Evolutionary conservation across 2,888 invertebrate species (phyloP).

Genomic region (Coenonympha arcania): DNA sequence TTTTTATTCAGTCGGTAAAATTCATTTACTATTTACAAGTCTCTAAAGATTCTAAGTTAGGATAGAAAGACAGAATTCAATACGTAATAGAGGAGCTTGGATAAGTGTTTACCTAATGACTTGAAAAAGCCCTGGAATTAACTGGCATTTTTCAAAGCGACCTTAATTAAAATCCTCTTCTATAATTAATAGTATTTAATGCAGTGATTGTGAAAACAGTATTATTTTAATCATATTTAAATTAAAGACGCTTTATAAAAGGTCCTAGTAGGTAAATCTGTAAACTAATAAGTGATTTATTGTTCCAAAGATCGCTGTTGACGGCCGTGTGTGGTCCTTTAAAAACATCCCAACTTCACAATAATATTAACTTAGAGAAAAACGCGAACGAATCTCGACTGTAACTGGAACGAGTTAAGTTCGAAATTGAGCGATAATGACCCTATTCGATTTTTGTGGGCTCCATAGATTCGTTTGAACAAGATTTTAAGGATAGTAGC

Average conservation of each 20-base stretch:
- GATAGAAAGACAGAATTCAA: too few species aligned
- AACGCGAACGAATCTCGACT: conserved; percentile 35
- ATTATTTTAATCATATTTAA: conserved; percentile 30
- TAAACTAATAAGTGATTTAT: conserved; percentile 70
- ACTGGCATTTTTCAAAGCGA: too few species aligned
- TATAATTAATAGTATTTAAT: not conserved
- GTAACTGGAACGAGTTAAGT: conserved; percentile 32
- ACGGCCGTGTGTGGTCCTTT: conserved; percentile 69
- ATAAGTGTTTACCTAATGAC: too few species aligned
- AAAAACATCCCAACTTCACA: conserved; percentile 32
- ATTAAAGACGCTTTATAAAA: conserved; percentile 45
- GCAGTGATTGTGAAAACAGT: not conserved
- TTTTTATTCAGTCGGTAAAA: too few species aligned
- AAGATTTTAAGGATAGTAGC: conserved; percentile 60
- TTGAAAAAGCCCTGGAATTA: too few species aligned
- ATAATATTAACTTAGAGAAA: too few species aligned
- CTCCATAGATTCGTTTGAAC: conserved; percentile 46
- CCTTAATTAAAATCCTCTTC: too few species aligned
- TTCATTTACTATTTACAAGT: too few species aligned
- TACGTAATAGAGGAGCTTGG: too few species aligned
- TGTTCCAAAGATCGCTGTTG: conserved; percentile 67
- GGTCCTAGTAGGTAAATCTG: conserved; percentile 70
- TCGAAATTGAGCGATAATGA: conserved; percentile 21
- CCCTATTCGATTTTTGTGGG: not conserved
- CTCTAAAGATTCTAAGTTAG: too few species aligned